Evolutionary conservation across 1,140 invertebrate species (phyloP).

Genomic region (Portunus trituberculatus): DNA sequence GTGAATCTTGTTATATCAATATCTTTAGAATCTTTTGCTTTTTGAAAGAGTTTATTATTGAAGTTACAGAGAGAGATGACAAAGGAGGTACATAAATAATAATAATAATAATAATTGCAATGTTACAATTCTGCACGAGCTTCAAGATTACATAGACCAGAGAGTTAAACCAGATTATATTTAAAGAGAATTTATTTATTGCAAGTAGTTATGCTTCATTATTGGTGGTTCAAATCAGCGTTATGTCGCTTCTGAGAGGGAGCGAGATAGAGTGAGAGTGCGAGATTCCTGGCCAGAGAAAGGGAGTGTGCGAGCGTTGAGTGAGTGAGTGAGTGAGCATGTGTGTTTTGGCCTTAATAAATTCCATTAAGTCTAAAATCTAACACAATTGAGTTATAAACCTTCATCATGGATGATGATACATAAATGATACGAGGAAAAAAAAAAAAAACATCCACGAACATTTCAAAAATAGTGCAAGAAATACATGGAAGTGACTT

Average conservation of each 20-base stretch:
- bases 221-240: neutral
- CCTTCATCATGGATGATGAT: neutral
- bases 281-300: neutral
- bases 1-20: too few relatives aligned
- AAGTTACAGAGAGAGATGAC: neutral
- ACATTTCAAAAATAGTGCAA: constrained; percentile 1
- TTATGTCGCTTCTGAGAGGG: neutral
- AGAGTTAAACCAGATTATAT: constrained; percentile 9
- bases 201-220: neutral
- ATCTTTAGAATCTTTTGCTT: constrained; percentile 7
- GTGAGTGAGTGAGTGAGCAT: too few relatives aligned
- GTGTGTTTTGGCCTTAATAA: neutral
- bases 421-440: neutral
- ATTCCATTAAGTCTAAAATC: neutral
- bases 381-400: neutral
- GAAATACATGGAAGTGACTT: neutral
- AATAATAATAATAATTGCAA: neutral
- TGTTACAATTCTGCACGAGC: neutral
- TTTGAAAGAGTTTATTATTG: neutral
- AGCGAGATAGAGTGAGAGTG: neutral
- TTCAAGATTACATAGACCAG: neutral
- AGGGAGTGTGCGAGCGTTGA: too few relatives aligned
- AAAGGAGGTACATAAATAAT: neutral
- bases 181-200: constrained; percentile 25
- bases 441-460: neutral